Evolutionary conservation across 2,113 vertebrate genomes (phyloP).

Genomic region (Chauna torquata): DNA sequence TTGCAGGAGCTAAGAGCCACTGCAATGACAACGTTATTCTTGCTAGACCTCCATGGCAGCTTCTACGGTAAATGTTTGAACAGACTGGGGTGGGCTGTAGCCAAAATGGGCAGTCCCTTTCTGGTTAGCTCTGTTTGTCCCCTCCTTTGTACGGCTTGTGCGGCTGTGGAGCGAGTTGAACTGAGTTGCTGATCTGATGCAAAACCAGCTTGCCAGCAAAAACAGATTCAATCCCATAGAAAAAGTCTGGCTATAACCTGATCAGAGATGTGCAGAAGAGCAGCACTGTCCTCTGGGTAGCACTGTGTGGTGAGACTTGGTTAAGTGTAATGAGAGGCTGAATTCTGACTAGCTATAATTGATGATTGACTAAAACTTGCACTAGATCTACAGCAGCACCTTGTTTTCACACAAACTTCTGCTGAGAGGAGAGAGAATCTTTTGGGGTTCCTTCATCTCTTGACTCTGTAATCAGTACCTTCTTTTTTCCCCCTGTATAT

Average conservation of each 20-base stretch:
- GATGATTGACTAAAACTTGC: not conserved
- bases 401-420: not conserved
- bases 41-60: not conserved
- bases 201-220: not conserved
- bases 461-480: not conserved
- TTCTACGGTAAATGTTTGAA: not conserved
- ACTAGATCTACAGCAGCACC: not conserved
- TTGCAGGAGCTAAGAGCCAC: not conserved
- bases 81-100: not conserved
- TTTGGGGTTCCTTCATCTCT: not conserved
- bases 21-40: accelerated
- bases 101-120: not conserved
- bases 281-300: not conserved
- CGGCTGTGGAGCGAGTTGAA: not conserved
- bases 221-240: not conserved
- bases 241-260: not conserved
- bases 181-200: not conserved
- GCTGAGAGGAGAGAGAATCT: not conserved
- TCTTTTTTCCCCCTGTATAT: not conserved
- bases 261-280: not conserved
- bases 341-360: not conserved
- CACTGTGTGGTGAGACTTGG: not conserved
- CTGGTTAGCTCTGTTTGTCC: not conserved
- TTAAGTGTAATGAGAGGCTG: not conserved
- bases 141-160: not conserved